These are phyloP conservation scores for Aphrophora alni DNA, from an alignment of 2,888 invertebrate species.

Conservation along the genomic window DNA sequence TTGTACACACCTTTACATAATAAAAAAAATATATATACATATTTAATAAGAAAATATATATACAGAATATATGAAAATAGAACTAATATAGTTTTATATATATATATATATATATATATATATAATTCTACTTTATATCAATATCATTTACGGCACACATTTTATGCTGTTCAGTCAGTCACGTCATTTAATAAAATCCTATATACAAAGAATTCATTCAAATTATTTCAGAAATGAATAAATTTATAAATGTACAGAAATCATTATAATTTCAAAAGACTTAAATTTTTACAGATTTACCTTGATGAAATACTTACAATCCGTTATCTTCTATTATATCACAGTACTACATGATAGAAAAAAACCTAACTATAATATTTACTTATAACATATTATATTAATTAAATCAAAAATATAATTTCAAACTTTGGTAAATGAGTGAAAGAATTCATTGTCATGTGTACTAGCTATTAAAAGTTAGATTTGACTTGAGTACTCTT, in stretches of 20 bases:
- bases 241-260: neutral
- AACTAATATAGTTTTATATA: constrained; percentile 4
- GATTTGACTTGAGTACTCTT: neutral
- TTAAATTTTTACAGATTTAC: neutral
- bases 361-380: neutral
- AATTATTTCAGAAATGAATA: neutral
- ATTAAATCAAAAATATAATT: neutral
- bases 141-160: neutral
- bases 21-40: neutral
- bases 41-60: neutral
- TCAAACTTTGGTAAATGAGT: neutral
- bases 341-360: neutral
- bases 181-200: neutral
- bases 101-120: too few relatives aligned
- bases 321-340: neutral
- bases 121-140: neutral
- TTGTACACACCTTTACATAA: neutral
- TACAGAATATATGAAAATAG: neutral
- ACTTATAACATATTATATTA: neutral
- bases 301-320: neutral
- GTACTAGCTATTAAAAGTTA: neutral
- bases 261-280: neutral
- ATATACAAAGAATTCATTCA: neutral
- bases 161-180: neutral
- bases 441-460: neutral